phyloP scores from a whole-genome alignment of 2,113 vertebrate species.

The Microcebus tavaratra region DNA sequence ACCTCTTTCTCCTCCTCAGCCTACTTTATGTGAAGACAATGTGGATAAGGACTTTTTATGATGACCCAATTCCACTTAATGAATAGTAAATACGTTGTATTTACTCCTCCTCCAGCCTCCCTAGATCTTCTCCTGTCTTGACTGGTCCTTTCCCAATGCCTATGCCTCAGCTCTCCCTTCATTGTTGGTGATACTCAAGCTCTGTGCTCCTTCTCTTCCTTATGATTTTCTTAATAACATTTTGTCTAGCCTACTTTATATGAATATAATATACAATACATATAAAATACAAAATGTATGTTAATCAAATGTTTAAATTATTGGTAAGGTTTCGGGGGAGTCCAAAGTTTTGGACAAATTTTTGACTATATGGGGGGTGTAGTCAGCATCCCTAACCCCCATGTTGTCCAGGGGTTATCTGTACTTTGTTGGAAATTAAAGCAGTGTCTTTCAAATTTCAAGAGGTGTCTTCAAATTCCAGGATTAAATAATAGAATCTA shows the following conservation, averaged over 20 bases:
- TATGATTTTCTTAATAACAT: not conserved
- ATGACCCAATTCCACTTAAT: not conserved
- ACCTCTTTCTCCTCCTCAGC: not conserved
- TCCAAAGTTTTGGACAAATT: not conserved
- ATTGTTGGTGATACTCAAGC: too few relatives aligned
- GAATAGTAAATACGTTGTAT: not conserved
- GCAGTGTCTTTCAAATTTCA: not conserved
- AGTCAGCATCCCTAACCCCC: not conserved
- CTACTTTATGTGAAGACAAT: not conserved
- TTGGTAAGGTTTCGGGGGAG: not conserved
- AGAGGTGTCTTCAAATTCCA: not conserved
- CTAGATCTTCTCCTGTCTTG: too few relatives aligned
- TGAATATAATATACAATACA: not conserved
- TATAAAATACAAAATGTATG: not conserved
- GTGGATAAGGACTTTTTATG: not conserved
- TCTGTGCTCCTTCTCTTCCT: not conserved
- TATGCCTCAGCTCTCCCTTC: not conserved
- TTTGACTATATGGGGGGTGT: not conserved
- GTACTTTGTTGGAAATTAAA: not conserved
- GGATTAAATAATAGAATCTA: not conserved
- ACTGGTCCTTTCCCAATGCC: too few relatives aligned
- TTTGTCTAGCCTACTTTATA: not conserved
- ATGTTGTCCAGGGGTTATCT: not conserved
- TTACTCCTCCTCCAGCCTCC: too few relatives aligned
- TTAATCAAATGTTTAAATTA: not conserved